Conservation (phyloP, 2,888 invertebrate genomes). For the Trichogramma evanescens region DNA sequence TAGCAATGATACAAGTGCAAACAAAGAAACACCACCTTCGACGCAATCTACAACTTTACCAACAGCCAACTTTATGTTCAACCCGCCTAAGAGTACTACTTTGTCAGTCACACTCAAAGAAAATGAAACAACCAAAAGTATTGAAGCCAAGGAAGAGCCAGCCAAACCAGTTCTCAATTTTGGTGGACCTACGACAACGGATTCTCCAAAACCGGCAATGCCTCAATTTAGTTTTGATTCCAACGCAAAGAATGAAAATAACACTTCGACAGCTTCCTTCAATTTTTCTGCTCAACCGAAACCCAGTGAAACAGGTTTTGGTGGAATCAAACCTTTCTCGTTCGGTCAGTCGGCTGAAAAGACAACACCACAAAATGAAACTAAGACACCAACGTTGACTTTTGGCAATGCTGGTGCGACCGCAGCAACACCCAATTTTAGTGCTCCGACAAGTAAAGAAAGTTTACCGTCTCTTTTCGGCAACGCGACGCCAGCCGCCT, state of each 20-base stretch:
- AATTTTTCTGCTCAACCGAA: constrained; percentile 6
- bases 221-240: constrained; percentile 16
- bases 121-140: too few relatives aligned
- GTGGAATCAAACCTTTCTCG: constrained; percentile 11
- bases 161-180: constrained; percentile 8
- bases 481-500: background rate
- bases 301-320: constrained; percentile 17
- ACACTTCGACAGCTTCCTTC: constrained; percentile 12
- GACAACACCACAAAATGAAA: background rate
- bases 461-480: constrained; percentile 15
- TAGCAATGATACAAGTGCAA: too few relatives aligned
- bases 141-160: background rate
- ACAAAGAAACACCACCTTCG: constrained; percentile 14
- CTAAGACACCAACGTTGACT: constrained; percentile 12
- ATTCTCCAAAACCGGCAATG: constrained; percentile 16
- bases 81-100: too few relatives aligned
- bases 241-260: background rate
- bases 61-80: background rate
- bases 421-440: background rate
- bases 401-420: constrained; percentile 17
- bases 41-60: constrained; percentile 13
- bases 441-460: background rate
- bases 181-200: constrained; percentile 13
- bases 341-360: constrained; percentile 8
- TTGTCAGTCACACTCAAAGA: too few relatives aligned